Base-by-base conservation (phyloP, 37 sponge, comb jelly and placozoan species). In the Agelas oroides region DNA sequence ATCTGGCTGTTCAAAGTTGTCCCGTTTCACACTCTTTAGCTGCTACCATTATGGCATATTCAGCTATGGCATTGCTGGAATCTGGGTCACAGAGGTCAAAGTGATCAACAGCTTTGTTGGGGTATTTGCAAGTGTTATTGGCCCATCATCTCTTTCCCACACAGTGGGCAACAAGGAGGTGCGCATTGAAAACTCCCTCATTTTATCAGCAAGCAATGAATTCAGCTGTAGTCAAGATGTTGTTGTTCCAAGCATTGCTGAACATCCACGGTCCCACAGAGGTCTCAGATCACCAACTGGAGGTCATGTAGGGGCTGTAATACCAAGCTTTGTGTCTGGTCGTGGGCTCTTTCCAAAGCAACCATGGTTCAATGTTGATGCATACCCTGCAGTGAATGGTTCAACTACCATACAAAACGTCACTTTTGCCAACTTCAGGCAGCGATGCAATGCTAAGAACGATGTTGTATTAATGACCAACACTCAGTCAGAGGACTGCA, bases 31-130 rank as follows among this genome's bases (percentile, higher is more conserved):
- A 35, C 30, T 77, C 0, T 93, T 77, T 71, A 73, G 79, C 46
- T 95, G 95, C 74, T 90, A 88, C 74, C 91, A 92, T 36, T 95
- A 80, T 62, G 97, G 95, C 16, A 36, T 97, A 28, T 93, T 93
- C 69, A 69, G 87, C 30, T 97, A 88, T 75, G 64, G 71, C 16
- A 25, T 32, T 23, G 72, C 96, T 59, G 86, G 86, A 46, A 59
- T 95, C 21, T 56, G 53, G 38, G 38, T 97, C 25, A 30, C 46
- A 14, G 59, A 93, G 17, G 53, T 75, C 36, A 57, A 54, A 1
- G 71, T 97, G 18, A 69, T 86, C 68, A 92, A 97, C 90, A 97
- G 95, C 79, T 80, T 84, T 19, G 89, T 80, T 60, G 94, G 83
- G n/a, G 41, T 97, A 20, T 87, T 74, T 46, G 76, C 79, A 5